Conservation (phyloP, 2,113 vertebrate species). For the Melozone crissalis region DNA sequence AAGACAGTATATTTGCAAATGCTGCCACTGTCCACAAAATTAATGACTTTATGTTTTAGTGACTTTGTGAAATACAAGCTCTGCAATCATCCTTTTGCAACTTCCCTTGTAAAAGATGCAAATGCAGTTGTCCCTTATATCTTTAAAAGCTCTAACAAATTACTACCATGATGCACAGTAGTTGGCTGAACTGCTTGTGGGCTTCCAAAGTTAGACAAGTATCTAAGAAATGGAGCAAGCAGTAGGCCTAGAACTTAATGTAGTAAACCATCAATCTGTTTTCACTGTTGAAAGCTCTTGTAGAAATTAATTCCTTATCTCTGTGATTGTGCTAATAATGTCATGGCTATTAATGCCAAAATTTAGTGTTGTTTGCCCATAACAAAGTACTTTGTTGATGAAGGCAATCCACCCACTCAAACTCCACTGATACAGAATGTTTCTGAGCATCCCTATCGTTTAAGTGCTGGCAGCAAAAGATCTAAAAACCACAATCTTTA, state of each 20-base stretch:
- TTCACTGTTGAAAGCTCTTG: neutral
- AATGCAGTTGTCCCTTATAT: neutral
- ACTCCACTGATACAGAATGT: neutral
- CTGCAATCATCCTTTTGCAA: neutral
- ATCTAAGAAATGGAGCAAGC: neutral
- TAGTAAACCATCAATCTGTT: neutral
- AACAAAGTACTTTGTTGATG: neutral
- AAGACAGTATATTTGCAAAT: neutral
- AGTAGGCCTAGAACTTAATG: neutral
- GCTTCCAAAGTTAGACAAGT: neutral
- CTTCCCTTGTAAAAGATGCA: neutral
- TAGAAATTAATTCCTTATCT: neutral
- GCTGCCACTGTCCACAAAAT: neutral
- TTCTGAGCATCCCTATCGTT: neutral
- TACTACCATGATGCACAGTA: neutral
- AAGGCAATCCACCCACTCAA: neutral
- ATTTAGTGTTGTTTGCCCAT: neutral
- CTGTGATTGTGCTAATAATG: neutral
- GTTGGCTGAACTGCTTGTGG: neutral
- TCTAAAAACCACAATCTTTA: neutral
- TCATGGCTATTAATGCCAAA: neutral
- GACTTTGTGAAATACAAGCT: neutral
- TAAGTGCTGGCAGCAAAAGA: conserved; percentile 2
- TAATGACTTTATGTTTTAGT: neutral
- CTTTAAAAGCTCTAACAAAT: neutral